Conservation (phyloP, 1,140 invertebrate genomes). For the Heliothis virescens region DNA sequence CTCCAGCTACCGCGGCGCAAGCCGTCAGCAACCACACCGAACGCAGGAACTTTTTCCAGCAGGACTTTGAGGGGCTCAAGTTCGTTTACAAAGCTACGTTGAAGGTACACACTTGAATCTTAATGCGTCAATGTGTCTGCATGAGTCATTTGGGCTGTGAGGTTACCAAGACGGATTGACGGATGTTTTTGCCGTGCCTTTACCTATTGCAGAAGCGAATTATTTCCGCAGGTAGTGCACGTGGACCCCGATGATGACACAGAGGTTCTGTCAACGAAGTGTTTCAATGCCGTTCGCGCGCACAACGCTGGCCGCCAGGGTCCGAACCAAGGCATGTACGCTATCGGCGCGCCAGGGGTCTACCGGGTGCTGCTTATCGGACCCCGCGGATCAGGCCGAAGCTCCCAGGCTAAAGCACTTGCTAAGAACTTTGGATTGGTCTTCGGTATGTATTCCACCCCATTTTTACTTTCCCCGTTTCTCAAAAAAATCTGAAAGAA, state of each 20-base stretch:
- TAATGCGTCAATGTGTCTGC: too few relatives aligned
- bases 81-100: constrained; percentile 73
- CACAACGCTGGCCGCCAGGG: constrained; percentile 68
- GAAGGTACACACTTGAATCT: constrained; percentile 60
- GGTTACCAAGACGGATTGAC: too few relatives aligned
- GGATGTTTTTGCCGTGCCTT: too few relatives aligned
- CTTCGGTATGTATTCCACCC: constrained; percentile 65
- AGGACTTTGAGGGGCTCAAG: constrained; percentile 78
- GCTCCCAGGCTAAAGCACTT: constrained; percentile 77
- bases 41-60: constrained; percentile 69
- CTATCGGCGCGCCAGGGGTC: constrained; percentile 69
- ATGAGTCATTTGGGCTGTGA: too few relatives aligned
- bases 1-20: constrained; percentile 59
- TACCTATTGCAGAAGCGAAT: not conserved
- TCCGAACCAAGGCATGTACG: constrained; percentile 64
- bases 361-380: constrained; percentile 85
- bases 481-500: too few relatives aligned
- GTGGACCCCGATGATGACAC: constrained; percentile 62
- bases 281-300: constrained; percentile 72
- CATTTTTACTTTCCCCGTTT: too few relatives aligned
- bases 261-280: constrained; percentile 65
- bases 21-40: constrained; percentile 61
- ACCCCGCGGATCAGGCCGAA: constrained; percentile 82
- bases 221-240: constrained; percentile 67
- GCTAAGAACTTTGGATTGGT: constrained; percentile 82